Percentiles rank a stretch among this genome's conserved stretches.
These are phyloP conservation scores for Slavum lentiscoides DNA, from an alignment of 2,888 invertebrate genomes.

Conservation along the genomic window DNA sequence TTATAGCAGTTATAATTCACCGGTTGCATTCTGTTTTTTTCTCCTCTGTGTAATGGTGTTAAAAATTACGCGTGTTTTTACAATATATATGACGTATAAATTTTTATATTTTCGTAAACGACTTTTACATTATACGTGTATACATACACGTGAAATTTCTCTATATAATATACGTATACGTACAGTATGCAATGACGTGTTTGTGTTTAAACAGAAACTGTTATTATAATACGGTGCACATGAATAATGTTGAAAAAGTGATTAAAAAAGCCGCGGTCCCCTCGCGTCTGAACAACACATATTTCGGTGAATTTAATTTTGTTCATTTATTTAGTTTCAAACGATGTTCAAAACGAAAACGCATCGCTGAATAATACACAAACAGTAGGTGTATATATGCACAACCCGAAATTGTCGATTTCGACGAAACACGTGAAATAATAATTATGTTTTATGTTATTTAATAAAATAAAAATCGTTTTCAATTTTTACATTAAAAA, in stretches of 20 bases:
- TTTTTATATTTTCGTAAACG: too few species aligned
- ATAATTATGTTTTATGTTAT: too few species aligned
- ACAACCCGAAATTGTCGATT: too few species aligned
- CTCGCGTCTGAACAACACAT: not conserved
- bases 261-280: conserved; percentile 13
- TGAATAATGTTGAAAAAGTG: conserved; percentile 5
- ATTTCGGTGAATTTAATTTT: conserved; percentile 5
- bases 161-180: not conserved
- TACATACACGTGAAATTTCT: not conserved
- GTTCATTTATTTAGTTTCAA: conserved; percentile 1
- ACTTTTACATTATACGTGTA: too few species aligned
- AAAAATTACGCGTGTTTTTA: conserved; percentile 8
- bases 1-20: conserved; percentile 22
- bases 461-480: too few species aligned
- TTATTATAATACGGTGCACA: not conserved
- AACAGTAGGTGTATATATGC: not conserved
- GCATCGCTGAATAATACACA: not conserved
- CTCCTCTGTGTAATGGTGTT: not conserved
- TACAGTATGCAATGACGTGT: not conserved
- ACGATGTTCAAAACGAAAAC: not conserved
- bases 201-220: not conserved
- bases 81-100: not conserved
- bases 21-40: not conserved
- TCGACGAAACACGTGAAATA: too few species aligned
- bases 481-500: too few species aligned